phyloP scores from a whole-genome alignment of 2,113 vertebrate species.

The Galbula dea region DNA sequence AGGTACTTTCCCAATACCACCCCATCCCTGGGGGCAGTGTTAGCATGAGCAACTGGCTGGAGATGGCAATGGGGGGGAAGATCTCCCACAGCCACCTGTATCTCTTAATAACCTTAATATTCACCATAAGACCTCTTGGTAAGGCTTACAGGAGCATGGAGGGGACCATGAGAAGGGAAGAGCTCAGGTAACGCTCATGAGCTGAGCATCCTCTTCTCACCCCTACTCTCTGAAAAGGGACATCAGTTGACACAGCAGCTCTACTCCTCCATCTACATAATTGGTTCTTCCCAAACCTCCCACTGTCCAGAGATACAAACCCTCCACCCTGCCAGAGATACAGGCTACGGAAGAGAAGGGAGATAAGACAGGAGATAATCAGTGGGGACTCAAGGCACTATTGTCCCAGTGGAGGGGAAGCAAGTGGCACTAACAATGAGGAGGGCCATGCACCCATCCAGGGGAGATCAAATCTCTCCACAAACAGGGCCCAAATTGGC shows the following conservation, averaged over 20 bases:
- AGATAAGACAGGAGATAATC: constrained; percentile 54
- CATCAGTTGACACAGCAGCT: not conserved
- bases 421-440: constrained; percentile 29
- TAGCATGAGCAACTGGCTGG: not conserved
- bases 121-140: not conserved
- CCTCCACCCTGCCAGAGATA: not conserved
- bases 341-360: not conserved
- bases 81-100: not conserved
- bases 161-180: not conserved
- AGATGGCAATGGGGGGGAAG: not conserved
- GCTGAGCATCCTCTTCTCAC: not conserved
- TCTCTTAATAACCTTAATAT: fast-evolving
- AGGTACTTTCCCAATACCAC: not conserved
- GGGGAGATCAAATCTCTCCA: constrained; percentile 19
- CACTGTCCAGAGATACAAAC: too few relatives aligned
- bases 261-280: not conserved
- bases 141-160: not conserved
- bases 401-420: constrained; percentile 8
- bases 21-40: not conserved
- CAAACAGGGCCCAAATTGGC: constrained; percentile 8
- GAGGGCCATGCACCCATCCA: not conserved
- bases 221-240: not conserved
- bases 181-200: fast-evolving
- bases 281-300: constrained; percentile 4
- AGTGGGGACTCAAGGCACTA: not conserved